Evolutionary conservation across 2,797 vertebrate species (phyloP).

Genomic region (Varecia variegata): DNA sequence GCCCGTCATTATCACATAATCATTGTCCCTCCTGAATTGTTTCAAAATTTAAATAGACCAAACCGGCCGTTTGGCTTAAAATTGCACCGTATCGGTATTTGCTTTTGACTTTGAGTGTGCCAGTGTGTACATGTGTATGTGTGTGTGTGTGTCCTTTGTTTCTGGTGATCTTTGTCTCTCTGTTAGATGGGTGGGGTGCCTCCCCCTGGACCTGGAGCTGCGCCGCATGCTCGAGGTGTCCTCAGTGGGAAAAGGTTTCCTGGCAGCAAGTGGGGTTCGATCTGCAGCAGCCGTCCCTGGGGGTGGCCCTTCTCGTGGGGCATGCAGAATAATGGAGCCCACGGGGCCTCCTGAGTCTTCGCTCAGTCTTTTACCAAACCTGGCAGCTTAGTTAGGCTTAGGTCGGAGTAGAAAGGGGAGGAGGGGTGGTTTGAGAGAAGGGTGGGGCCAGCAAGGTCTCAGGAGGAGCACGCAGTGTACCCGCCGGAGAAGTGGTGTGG

Average conservation of each 20-base stretch:
- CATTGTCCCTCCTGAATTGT: constrained; percentile 55
- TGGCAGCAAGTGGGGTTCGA: constrained; percentile 81
- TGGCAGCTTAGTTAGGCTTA: constrained; percentile 50
- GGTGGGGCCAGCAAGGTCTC: constrained; percentile 54
- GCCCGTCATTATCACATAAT: constrained; percentile 26
- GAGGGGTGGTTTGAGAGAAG: constrained; percentile 35
- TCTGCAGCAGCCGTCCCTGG: constrained; percentile 43
- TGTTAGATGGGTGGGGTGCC: constrained; percentile 80
- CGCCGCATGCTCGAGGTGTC: constrained; percentile 67
- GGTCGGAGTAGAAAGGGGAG: neutral
- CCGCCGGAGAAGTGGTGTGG: constrained; percentile 38
- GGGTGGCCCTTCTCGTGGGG: constrained; percentile 27
- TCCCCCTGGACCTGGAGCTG: constrained; percentile 71
- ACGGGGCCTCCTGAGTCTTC: constrained; percentile 62
- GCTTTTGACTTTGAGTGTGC: constrained; percentile 61
- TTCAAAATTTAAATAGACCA: constrained; percentile 26
- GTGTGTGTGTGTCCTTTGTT: constrained; percentile 82
- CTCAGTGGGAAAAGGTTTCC: constrained; percentile 74
- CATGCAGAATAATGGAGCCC: constrained; percentile 71
- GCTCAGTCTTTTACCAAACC: constrained; percentile 55
- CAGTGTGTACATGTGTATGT: neutral
- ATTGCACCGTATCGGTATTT: constrained; percentile 45
- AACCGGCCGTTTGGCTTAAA: constrained; percentile 35
- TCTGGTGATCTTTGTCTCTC: constrained; percentile 84
- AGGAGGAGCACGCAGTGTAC: constrained; percentile 20